A percentile compares a stretch with the other conserved stretches of the same genome.
phyloP scores from a whole-genome alignment of 2,113 vertebrate genomes.

The Amphiprion ocellaris region DNA sequence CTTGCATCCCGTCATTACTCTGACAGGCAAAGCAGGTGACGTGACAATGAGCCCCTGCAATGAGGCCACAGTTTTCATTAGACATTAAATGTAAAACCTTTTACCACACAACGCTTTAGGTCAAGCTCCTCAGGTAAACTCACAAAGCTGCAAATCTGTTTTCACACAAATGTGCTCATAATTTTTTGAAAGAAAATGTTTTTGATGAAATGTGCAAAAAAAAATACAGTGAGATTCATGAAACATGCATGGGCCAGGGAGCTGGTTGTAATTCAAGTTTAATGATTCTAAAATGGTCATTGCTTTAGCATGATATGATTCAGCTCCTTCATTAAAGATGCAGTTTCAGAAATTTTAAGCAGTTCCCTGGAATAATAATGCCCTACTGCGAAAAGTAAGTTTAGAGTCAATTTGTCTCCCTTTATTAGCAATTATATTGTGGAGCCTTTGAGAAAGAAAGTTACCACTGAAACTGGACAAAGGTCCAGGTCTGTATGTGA shows the following conservation, averaged over 20 bases:
- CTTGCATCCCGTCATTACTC: slow-evolving; percentile 17
- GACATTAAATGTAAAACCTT: background rate
- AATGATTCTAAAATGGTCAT: slow-evolving; percentile 53
- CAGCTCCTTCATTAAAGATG: slow-evolving; percentile 63
- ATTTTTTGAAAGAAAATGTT: slow-evolving; percentile 20
- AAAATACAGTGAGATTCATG: slow-evolving; percentile 29
- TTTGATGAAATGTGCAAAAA: background rate
- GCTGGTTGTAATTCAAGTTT: slow-evolving; percentile 51
- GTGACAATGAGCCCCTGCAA: slow-evolving; percentile 39
- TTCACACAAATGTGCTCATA: background rate
- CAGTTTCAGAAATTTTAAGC: slow-evolving; percentile 41
- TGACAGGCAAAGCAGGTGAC: slow-evolving; percentile 47
- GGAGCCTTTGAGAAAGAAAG: too few relatives aligned
- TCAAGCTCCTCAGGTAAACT: background rate
- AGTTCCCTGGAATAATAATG: slow-evolving; percentile 32
- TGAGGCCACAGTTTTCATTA: slow-evolving; percentile 12
- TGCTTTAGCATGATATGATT: slow-evolving; percentile 32
- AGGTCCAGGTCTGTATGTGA: background rate
- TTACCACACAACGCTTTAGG: background rate
- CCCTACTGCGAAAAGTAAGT: slow-evolving; percentile 18
- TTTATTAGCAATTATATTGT: background rate
- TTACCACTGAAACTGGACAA: background rate
- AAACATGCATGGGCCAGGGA: slow-evolving; percentile 57
- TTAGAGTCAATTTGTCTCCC: slow-evolving; percentile 3
- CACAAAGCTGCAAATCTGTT: background rate